These are phyloP conservation scores for Paramisgurnus dabryanus DNA, from an alignment of 2,113 vertebrate genomes.

Conservation along the genomic window DNA sequence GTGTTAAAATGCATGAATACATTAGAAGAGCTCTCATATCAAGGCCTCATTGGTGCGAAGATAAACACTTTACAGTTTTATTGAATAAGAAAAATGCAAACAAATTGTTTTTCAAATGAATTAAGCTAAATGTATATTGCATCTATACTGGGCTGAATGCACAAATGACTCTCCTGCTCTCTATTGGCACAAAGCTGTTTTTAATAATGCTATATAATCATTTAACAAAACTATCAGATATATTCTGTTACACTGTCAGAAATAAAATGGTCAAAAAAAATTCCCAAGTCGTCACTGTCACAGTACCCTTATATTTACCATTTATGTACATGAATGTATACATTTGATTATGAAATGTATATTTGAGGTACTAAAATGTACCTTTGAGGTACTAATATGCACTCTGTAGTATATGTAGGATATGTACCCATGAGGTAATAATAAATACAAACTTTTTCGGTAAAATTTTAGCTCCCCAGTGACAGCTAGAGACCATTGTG, in stretches of 20 bases:
- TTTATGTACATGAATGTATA: too few species aligned
- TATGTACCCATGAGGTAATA: too few species aligned
- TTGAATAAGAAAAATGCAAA: background rate
- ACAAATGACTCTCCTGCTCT: background rate
- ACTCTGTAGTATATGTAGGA: too few species aligned
- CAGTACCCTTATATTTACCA: too few species aligned
- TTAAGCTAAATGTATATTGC: background rate
- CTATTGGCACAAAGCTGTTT: background rate
- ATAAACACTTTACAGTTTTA: slow-evolving; percentile 5
- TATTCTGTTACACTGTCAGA: background rate
- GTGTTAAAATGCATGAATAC: slow-evolving; percentile 60
- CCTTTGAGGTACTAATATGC: too few species aligned
- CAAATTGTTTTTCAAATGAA: slow-evolving; percentile 13
- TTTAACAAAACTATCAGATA: background rate
- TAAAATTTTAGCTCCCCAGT: too few species aligned
- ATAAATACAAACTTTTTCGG: too few species aligned
- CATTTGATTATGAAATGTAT: too few species aligned
- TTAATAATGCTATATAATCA: background rate
- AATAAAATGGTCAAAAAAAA: too few species aligned
- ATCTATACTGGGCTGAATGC: background rate
- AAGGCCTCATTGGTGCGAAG: slow-evolving; percentile 26
- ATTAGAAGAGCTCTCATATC: slow-evolving; percentile 45
- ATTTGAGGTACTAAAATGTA: too few species aligned
- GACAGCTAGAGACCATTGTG: too few species aligned
- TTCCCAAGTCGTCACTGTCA: too few species aligned